A percentile compares a stretch with the other conserved stretches of the same genome.
Evolutionary conservation across 2,888 invertebrate species (phyloP).

Genomic region (Rhorus exstirpatorius): DNA sequence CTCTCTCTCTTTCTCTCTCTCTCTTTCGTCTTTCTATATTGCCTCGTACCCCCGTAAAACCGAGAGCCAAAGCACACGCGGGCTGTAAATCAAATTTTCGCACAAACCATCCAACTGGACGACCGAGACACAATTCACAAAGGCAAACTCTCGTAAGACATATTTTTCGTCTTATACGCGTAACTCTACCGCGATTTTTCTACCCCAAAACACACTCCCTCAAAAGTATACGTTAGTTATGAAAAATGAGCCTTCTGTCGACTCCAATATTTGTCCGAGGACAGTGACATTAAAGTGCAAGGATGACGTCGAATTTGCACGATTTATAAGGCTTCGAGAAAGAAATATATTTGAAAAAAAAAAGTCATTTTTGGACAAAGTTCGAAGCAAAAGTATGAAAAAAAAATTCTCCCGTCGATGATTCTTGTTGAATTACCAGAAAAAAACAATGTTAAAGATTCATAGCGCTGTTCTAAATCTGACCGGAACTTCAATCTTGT

Average conservation of each 20-base stretch:
- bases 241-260: background rate
- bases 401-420: too few species aligned
- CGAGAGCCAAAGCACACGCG: slow-evolving; percentile 61
- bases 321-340: too few species aligned
- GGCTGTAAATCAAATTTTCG: slow-evolving; percentile 73
- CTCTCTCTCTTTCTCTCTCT: too few species aligned
- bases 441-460: too few species aligned
- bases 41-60: slow-evolving; percentile 58
- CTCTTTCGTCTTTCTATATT: too few species aligned
- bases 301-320: too few species aligned
- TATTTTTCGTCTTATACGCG: slow-evolving; percentile 47
- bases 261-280: background rate
- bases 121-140: too few species aligned
- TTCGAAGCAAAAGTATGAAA: too few species aligned
- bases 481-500: background rate
- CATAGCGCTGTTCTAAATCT: background rate
- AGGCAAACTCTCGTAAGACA: slow-evolving; percentile 69
- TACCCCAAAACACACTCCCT: slow-evolving; percentile 46
- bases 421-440: too few species aligned
- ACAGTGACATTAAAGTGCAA: too few species aligned
- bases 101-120: slow-evolving; percentile 57
- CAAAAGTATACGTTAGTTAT: background rate
- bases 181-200: slow-evolving; percentile 35
- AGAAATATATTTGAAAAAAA: too few species aligned
- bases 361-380: too few species aligned